These are phyloP conservation scores for Luehdorfia chinensis DNA, from an alignment of 1,140 invertebrate genomes.

Conservation along the genomic window DNA sequence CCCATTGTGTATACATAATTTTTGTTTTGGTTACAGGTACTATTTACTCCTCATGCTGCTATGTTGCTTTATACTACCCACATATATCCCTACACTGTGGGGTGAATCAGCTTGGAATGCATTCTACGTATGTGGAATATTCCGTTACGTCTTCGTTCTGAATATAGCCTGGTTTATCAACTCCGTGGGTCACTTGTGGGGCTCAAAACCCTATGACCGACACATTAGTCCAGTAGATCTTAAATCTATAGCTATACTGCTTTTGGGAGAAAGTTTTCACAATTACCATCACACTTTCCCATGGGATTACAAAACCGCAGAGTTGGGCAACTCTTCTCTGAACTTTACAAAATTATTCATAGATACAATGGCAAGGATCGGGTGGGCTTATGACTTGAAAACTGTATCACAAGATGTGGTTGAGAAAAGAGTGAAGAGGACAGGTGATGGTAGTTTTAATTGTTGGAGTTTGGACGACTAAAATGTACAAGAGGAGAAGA, in stretches of 20 bases:
- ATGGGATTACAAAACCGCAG: neutral
- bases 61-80: constrained; percentile 85
- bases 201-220: constrained; percentile 80
- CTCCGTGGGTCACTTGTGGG: constrained; percentile 81
- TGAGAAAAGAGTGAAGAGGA: constrained; percentile 75
- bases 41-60: constrained; percentile 84
- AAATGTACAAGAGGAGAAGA: constrained; percentile 50
- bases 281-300: neutral
- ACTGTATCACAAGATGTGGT: constrained; percentile 77
- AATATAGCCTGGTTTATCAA: constrained; percentile 88
- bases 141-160: constrained; percentile 82
- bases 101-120: constrained; percentile 80
- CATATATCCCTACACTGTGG: constrained; percentile 85
- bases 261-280: neutral
- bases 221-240: neutral
- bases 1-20: too few relatives aligned
- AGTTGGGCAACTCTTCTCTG: constrained; percentile 69
- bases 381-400: constrained; percentile 81
- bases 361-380: constrained; percentile 79
- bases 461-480: constrained; percentile 70
- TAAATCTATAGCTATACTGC: neutral
- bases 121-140: constrained; percentile 79
- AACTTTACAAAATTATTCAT: constrained; percentile 82
- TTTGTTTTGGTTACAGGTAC: constrained; percentile 74
- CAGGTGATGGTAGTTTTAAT: constrained; percentile 80